Evolutionary conservation across 23 tunicate genomes (phyloP).

Genomic region (Diplosoma virens): DNA sequence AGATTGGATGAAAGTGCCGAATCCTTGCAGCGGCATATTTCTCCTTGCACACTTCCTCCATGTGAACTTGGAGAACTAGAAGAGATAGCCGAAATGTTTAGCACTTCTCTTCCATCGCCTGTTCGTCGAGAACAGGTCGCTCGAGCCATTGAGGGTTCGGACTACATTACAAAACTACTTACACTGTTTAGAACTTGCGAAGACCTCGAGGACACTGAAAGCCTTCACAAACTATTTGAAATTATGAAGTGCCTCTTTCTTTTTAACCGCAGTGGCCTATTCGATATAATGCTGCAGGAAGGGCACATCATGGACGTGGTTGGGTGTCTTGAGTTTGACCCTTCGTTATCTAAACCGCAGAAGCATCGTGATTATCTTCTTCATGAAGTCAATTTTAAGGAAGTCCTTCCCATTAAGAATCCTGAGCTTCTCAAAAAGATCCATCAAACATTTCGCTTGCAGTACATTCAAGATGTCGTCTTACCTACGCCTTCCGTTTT

Average conservation of each 20-base stretch:
- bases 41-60: conserved; percentile 75
- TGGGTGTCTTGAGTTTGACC: conserved; percentile 90
- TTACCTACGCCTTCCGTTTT: conserved; percentile 97
- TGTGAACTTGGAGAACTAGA: conserved; percentile 80
- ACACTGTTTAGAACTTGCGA: conserved; percentile 67
- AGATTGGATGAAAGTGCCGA: conserved; percentile 50
- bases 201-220: conserved; percentile 73
- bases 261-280: conserved; percentile 69
- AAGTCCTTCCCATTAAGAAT: conserved; percentile 79
- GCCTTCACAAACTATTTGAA: conserved; percentile 72
- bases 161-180: conserved; percentile 83
- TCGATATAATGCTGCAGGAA: conserved; percentile 74
- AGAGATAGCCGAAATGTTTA: conserved; percentile 67
- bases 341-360: conserved; percentile 48
- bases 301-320: conserved; percentile 74
- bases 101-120: conserved; percentile 49
- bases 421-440: conserved; percentile 68
- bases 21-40: conserved; percentile 43
- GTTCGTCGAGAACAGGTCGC: conserved; percentile 85
- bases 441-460: conserved; percentile 91
- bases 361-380: conserved; percentile 84
- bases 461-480: conserved; percentile 95
- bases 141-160: conserved; percentile 71
- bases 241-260: conserved; percentile 71
- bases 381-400: conserved; percentile 77